A percentile compares a stretch with the other conserved stretches of the same genome.
Evolutionary conservation across 2,888 invertebrate species (phyloP).

Genomic region (Monochamus alternatus): DNA sequence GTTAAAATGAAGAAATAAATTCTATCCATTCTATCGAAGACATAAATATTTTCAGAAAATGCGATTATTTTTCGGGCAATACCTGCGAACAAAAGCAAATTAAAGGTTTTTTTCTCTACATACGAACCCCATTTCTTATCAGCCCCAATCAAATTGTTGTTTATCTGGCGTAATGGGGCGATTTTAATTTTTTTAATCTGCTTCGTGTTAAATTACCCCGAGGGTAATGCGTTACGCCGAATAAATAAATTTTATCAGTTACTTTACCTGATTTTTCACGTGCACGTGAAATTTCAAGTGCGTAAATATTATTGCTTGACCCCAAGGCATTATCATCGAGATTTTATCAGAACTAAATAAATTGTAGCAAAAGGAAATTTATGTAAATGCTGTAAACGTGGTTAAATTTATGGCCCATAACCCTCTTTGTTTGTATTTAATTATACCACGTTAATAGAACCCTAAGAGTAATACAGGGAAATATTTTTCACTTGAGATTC

Average conservation of each 20-base stretch:
- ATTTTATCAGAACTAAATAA: conserved; percentile 48
- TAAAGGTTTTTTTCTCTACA: too few species aligned
- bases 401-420: conserved; percentile 36
- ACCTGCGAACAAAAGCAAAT: too few species aligned
- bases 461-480: neutral
- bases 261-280: conserved; percentile 22
- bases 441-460: conserved; percentile 26
- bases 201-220: neutral
- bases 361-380: conserved; percentile 44
- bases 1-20: too few species aligned
- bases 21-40: too few species aligned
- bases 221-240: neutral
- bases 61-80: too few species aligned
- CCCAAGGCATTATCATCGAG: conserved; percentile 39
- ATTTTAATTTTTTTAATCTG: too few species aligned
- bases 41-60: too few species aligned
- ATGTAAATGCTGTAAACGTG: conserved; percentile 40
- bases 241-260: conserved; percentile 26
- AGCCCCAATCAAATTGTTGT: too few species aligned
- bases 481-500: conserved; percentile 15
- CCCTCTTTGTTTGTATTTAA: conserved; percentile 38
- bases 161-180: too few species aligned
- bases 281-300: conserved; percentile 31
- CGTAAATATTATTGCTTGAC: conserved; percentile 37
- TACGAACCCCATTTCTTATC: too few species aligned